A percentile compares a stretch with the other conserved stretches of the same genome.
phyloP scores from a whole-genome alignment of 2,888 invertebrate species.

The Chrysolina haemoptera region DNA sequence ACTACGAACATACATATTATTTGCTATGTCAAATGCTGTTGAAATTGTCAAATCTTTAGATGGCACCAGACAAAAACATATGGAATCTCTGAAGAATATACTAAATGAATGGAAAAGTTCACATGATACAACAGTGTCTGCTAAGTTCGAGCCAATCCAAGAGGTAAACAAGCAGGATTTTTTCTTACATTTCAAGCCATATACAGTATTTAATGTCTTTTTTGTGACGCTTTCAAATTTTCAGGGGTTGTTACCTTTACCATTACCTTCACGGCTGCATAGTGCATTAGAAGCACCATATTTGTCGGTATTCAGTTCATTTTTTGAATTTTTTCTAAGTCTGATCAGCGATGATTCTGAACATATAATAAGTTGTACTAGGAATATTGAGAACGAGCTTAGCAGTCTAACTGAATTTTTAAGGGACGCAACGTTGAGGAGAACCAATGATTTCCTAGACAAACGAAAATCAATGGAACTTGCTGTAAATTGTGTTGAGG shows the following conservation, averaged over 20 bases:
- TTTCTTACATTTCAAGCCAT: background rate
- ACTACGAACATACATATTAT: constrained; percentile 60
- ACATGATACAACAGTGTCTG: constrained; percentile 46
- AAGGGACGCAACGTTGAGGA: constrained; percentile 62
- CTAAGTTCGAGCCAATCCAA: constrained; percentile 48
- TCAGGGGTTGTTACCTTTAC: constrained; percentile 61
- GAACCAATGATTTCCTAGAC: constrained; percentile 66
- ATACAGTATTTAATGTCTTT: background rate
- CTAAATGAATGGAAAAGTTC: constrained; percentile 61
- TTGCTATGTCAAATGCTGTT: constrained; percentile 57
- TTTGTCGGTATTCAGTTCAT: constrained; percentile 57
- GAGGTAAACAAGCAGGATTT: constrained; percentile 43
- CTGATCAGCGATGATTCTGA: constrained; percentile 50
- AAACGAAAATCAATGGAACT: constrained; percentile 72
- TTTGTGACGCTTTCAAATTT: background rate
- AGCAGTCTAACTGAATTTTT: constrained; percentile 66
- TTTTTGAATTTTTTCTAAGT: constrained; percentile 60
- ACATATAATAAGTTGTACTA: constrained; percentile 43
- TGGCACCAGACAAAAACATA: constrained; percentile 58
- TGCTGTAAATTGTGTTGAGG: constrained; percentile 77
- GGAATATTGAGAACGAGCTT: constrained; percentile 47
- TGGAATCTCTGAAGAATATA: constrained; percentile 56
- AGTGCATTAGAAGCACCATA: constrained; percentile 61
- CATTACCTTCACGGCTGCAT: constrained; percentile 64
- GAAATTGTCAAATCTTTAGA: constrained; percentile 62